A percentile compares a stretch with the other conserved stretches of the same genome.
Conservation (phyloP, 2,888 invertebrate genomes). For the Sericinus montela region DNA sequence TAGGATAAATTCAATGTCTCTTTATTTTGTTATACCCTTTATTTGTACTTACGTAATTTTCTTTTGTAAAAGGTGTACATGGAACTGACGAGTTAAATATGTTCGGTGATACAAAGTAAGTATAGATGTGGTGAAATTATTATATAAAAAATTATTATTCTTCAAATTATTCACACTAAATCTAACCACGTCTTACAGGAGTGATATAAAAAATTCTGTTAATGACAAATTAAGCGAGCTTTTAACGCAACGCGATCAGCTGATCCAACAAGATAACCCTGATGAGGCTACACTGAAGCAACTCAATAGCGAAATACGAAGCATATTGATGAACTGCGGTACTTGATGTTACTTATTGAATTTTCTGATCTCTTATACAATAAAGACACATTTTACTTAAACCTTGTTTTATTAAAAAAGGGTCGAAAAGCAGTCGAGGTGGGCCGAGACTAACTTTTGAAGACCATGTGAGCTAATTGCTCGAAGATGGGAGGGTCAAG, state of each 20-base stretch:
- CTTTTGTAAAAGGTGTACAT: conserved; percentile 1
- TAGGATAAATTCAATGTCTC: no score
- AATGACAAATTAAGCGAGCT: conserved; percentile 65
- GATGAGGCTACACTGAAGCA: conserved; percentile 67
- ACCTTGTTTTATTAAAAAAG: no score
- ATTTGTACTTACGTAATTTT: not conserved
- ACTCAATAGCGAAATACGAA: conserved; percentile 74
- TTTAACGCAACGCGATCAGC: conserved; percentile 67
- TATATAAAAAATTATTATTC: no score
- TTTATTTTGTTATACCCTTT: no score
- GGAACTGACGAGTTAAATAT: conserved; percentile 5
- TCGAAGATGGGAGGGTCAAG: no score
- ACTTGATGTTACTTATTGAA: conserved; percentile 35
- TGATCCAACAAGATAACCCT: conserved; percentile 65
- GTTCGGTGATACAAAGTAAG: conserved; percentile 11
- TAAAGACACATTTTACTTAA: no score
- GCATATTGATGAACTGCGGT: conserved; percentile 62
- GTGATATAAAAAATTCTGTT: conserved; percentile 46
- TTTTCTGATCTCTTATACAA: not conserved
- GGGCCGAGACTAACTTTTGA: no score
- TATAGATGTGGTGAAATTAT: no score
- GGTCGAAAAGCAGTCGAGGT: no score
- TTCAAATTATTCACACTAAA: no score
- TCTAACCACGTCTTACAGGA: conserved; percentile 28
- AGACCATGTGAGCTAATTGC: no score